Percentiles rank a stretch among this genome's conserved stretches.
Evolutionary conservation across 2,797 vertebrate species (phyloP).

Genomic region (Petrocephalus schoutedeni): DNA sequence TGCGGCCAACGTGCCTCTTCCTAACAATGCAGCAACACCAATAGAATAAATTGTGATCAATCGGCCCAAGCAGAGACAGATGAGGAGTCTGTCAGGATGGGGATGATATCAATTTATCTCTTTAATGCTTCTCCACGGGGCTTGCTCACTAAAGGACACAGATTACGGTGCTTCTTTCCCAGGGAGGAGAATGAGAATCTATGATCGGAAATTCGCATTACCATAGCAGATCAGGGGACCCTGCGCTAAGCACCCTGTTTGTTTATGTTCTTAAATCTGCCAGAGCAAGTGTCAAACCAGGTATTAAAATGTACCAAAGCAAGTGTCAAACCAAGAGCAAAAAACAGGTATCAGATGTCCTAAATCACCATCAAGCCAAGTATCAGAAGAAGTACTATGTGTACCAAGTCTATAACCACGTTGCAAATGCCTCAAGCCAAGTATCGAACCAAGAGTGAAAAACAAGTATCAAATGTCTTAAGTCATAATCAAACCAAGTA

Average conservation of each 20-base stretch:
- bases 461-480: not conserved
- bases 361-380: not conserved
- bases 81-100: constrained; percentile 71
- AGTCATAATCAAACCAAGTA: not conserved
- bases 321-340: not conserved
- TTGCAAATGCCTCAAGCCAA: not conserved
- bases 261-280: not conserved
- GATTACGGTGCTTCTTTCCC: constrained; percentile 67
- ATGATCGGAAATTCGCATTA: constrained; percentile 55
- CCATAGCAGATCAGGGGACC: constrained; percentile 55
- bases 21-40: constrained; percentile 76
- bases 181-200: constrained; percentile 61
- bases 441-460: not conserved
- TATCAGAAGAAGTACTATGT: not conserved
- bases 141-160: constrained; percentile 73
- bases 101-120: constrained; percentile 79
- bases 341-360: not conserved
- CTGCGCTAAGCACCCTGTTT: constrained; percentile 31
- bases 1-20: constrained; percentile 66
- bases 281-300: not conserved
- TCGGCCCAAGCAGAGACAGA: constrained; percentile 70
- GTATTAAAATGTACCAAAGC: not conserved
- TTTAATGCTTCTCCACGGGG: constrained; percentile 77
- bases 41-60: constrained; percentile 81
- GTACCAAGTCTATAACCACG: not conserved